Evolutionary conservation across 2,888 invertebrate genomes (phyloP).

Genomic region (Brachyptera putata): DNA sequence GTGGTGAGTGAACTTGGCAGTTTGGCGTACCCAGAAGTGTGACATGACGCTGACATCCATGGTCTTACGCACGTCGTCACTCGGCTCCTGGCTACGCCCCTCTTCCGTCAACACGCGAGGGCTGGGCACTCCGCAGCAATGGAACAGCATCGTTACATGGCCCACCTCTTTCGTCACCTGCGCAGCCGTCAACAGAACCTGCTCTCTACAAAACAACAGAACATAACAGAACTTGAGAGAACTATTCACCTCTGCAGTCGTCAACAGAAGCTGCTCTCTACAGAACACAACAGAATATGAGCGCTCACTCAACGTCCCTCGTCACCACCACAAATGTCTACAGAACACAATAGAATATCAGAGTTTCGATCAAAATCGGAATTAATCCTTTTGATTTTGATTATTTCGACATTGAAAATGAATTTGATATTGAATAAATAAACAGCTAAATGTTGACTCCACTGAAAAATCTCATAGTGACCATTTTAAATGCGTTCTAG

Average conservation of each 20-base stretch:
- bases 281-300: too few relatives aligned
- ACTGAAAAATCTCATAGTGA: too few relatives aligned
- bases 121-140: constrained; percentile 61
- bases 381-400: too few relatives aligned
- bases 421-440: too few relatives aligned
- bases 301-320: too few relatives aligned
- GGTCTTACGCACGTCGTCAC: constrained; percentile 51
- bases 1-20: too few relatives aligned
- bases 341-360: too few relatives aligned
- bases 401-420: too few relatives aligned
- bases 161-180: constrained; percentile 52
- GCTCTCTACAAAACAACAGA: constrained; percentile 1
- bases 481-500: too few relatives aligned
- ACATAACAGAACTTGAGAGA: too few relatives aligned
- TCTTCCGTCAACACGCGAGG: constrained; percentile 52
- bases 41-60: constrained; percentile 57
- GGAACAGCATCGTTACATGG: constrained; percentile 57
- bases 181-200: constrained; percentile 46
- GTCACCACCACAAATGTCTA: constrained; percentile 47
- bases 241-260: constrained; percentile 48
- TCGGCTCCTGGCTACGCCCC: constrained; percentile 49
- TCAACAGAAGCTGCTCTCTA: constrained; percentile 41
- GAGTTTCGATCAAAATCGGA: too few relatives aligned
- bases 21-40: constrained; percentile 64
- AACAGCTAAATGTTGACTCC: too few relatives aligned